Conservation (phyloP, 2,797 vertebrate genomes). For the Galaxias olidus region DNA sequence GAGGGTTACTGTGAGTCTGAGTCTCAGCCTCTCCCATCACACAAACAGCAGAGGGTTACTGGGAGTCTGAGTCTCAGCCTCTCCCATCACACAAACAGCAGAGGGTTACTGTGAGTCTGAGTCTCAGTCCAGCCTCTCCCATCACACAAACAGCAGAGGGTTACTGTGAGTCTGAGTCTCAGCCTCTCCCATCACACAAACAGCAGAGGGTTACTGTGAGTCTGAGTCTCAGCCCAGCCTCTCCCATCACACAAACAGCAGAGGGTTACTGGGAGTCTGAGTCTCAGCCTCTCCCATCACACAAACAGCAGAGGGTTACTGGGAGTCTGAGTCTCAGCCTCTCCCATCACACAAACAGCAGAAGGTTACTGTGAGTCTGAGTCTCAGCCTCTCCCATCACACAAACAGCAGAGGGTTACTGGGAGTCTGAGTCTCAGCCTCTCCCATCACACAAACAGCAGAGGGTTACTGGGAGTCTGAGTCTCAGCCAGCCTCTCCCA, state of each 20-base stretch:
- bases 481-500: conserved; percentile 35
- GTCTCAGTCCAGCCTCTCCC: conserved; percentile 33
- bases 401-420: conserved; percentile 18
- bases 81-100: conserved; percentile 22
- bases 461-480: too few species aligned
- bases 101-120: conserved; percentile 25
- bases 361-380: too few species aligned
- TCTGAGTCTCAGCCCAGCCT: conserved; percentile 23
- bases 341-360: too few species aligned
- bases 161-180: conserved; percentile 28
- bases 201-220: conserved; percentile 26
- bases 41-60: too few species aligned
- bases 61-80: conserved; percentile 32
- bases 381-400: conserved; percentile 35
- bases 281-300: conserved; percentile 35
- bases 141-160: too few species aligned
- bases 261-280: too few species aligned
- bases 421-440: conserved; percentile 24
- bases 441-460: too few species aligned
- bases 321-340: conserved; percentile 24
- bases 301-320: conserved; percentile 18
- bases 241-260: too few species aligned
- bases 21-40: conserved; percentile 34
- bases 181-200: conserved; percentile 28
- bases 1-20: conserved; percentile 25